These are phyloP conservation scores for Kryphioiulus occultus DNA, from an alignment of 2,888 invertebrate species.

Conservation along the genomic window DNA sequence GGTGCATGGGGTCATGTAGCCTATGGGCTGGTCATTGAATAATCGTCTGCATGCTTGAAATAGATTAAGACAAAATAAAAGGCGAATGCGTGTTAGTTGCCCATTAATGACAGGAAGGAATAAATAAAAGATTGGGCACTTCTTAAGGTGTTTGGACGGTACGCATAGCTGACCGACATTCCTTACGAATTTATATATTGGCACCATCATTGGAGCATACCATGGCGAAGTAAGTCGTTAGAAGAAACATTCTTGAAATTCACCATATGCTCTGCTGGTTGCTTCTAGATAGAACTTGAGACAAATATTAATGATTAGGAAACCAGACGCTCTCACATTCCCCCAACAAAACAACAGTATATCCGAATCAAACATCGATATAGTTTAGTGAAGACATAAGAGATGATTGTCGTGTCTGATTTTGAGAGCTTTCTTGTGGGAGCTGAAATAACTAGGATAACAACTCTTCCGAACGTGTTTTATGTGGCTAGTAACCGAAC, in stretches of 20 bases:
- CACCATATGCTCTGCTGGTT: background rate
- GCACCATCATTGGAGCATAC: background rate
- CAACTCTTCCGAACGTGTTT: background rate
- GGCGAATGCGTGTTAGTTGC: too few relatives aligned
- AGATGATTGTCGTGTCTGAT: background rate
- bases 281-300: background rate
- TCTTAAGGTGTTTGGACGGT: too few relatives aligned
- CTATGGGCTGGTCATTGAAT: background rate
- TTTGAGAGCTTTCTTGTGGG: background rate
- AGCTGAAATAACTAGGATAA: background rate
- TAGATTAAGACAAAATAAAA: too few relatives aligned
- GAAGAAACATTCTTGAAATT: background rate
- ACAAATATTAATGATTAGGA: background rate
- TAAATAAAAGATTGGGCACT: too few relatives aligned
- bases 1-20: background rate
- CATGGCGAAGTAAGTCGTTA: background rate
- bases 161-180: background rate
- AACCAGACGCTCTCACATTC: background rate
- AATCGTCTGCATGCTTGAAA: background rate
- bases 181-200: background rate
- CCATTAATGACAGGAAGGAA: too few relatives aligned
- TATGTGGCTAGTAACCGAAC: background rate
- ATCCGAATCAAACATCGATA: background rate
- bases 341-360: background rate
- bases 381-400: background rate